A percentile compares a stretch with the other conserved stretches of the same genome.
Evolutionary conservation across 2,888 invertebrate genomes (phyloP).

Genomic region (Thyatira batis): DNA sequence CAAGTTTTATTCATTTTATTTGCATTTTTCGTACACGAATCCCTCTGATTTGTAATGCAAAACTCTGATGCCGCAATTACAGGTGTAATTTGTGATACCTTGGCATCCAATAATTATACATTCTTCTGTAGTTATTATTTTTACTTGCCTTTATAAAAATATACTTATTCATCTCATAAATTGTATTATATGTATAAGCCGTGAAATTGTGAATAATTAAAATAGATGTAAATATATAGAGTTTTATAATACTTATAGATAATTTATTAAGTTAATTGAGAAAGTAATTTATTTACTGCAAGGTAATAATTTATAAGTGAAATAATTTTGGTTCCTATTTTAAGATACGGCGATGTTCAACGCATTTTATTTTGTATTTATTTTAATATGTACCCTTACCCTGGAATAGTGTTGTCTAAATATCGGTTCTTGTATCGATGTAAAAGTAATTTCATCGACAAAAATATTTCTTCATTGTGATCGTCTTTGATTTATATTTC

Average conservation of each 20-base stretch:
- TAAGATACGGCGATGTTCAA: constrained; percentile 63
- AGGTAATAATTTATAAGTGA: constrained; percentile 38
- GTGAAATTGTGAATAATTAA: constrained; percentile 49
- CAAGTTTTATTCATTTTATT: background rate
- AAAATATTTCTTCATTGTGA: background rate
- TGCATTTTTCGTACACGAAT: background rate
- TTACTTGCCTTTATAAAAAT: background rate
- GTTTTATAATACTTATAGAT: constrained; percentile 51
- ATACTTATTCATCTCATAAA: background rate
- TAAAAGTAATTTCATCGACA: background rate
- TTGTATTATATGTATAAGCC: constrained; percentile 28
- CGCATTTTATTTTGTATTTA: constrained; percentile 67
- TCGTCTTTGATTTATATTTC: background rate
- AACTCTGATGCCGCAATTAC: background rate
- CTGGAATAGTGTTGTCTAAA: background rate
- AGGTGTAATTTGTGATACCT: background rate
- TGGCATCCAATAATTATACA: background rate
- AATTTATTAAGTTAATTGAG: constrained; percentile 58
- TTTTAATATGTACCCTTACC: constrained; percentile 31
- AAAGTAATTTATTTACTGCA: constrained; percentile 64
- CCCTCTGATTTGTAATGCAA: background rate
- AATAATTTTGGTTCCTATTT: constrained; percentile 79
- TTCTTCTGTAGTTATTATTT: background rate
- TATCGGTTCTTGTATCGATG: background rate
- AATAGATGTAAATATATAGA: constrained; percentile 68